Evolutionary conservation across 2,888 invertebrate species (phyloP).

Genomic region (Brachyptera putata): DNA sequence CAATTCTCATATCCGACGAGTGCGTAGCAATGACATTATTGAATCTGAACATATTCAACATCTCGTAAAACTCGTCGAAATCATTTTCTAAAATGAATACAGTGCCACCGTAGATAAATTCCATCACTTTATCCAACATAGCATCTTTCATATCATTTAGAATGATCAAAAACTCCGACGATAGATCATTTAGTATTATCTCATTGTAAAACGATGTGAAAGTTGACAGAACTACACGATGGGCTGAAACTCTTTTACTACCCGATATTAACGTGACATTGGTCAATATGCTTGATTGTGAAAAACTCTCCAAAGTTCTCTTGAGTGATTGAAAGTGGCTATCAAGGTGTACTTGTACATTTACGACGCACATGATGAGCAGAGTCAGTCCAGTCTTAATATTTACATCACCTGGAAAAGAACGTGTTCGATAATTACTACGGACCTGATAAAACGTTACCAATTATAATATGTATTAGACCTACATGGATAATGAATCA

Average conservation of each 20-base stretch:
- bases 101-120: constrained; percentile 24
- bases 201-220: constrained; percentile 22
- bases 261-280: constrained; percentile 23
- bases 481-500: too few species aligned
- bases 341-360: constrained; percentile 13
- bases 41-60: constrained; percentile 8
- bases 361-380: too few species aligned
- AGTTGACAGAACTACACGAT: constrained; percentile 21
- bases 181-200: not conserved
- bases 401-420: too few species aligned
- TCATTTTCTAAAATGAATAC: not conserved
- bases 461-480: too few species aligned
- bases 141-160: constrained; percentile 10
- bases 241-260: constrained; percentile 10
- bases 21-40: too few species aligned
- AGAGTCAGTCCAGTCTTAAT: not conserved
- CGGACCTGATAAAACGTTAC: too few species aligned
- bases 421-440: too few species aligned
- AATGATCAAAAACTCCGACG: constrained; percentile 9
- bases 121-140: constrained; percentile 16
- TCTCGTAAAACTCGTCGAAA: constrained; percentile 11
- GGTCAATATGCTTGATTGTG: constrained; percentile 12
- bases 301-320: constrained; percentile 20
- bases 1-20: too few species aligned
- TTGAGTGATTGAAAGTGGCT: constrained; percentile 19